A percentile compares a stretch with the other conserved stretches of the same genome.
These are phyloP conservation scores for Lycopodina hypogea DNA, from an alignment of 37 sponge, comb jelly and placozoan genomes.

Conservation along the genomic window DNA sequence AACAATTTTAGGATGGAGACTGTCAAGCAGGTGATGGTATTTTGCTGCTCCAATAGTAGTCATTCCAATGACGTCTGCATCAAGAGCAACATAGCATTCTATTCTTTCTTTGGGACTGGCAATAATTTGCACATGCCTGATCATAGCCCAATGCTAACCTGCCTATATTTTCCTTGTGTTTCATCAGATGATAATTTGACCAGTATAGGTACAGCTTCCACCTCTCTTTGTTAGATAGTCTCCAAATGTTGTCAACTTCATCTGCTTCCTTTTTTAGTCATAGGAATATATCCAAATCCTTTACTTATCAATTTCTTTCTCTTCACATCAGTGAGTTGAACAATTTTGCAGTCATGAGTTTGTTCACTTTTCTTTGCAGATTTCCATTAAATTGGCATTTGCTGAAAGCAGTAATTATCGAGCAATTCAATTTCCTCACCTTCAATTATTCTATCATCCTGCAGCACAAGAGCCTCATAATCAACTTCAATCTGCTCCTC, in stretches of 20 bases:
- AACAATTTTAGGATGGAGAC: conserved; percentile 78
- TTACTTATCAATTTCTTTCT: conserved; percentile 34
- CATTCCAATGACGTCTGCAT: conserved; percentile 83
- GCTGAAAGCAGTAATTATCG: background rate
- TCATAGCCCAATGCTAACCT: conserved; percentile 31
- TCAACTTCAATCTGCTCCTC: conserved; percentile 42
- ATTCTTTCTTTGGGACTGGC: conserved; percentile 29
- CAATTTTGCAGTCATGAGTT: conserved; percentile 35
- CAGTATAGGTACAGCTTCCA: conserved; percentile 72
- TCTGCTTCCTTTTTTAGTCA: conserved; percentile 39
- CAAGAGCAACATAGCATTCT: conserved; percentile 29
- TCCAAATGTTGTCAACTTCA: conserved; percentile 29
- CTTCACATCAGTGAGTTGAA: conserved; percentile 31
- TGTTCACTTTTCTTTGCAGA: background rate
- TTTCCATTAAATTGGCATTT: background rate
- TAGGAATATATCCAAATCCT: conserved; percentile 43
- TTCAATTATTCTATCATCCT: conserved; percentile 66
- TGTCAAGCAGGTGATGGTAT: conserved; percentile 56
- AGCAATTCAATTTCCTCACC: conserved; percentile 46
- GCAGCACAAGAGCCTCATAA: conserved; percentile 50
- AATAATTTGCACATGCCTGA: conserved; percentile 17
- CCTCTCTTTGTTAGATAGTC: conserved; percentile 17
- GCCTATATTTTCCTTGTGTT: conserved; percentile 1
- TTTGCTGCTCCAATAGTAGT: conserved; percentile 95
- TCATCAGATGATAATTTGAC: conserved; percentile 31